Evolutionary conservation across 2,797 vertebrate genomes (phyloP).

Genomic region (Enteromius afrohamiltoni): DNA sequence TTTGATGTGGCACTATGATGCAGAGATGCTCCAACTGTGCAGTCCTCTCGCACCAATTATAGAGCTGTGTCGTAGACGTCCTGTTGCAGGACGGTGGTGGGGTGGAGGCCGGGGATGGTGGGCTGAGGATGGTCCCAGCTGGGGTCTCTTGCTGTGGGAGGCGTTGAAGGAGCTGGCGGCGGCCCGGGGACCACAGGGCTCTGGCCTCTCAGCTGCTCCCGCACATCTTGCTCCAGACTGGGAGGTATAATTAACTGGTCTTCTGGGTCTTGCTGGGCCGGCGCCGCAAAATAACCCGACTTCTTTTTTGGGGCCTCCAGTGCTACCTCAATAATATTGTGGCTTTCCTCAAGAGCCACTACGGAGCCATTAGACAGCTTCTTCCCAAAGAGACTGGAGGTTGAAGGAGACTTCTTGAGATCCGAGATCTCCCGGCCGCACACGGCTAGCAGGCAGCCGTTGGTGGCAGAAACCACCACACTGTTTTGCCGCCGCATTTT

Average conservation of each 20-base stretch:
- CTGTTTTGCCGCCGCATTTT: slow-evolving; percentile 87
- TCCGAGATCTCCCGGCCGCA: slow-evolving; percentile 86
- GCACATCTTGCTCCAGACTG: slow-evolving; percentile 91
- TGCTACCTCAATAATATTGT: slow-evolving; percentile 95
- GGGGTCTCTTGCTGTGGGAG: slow-evolving; percentile 71
- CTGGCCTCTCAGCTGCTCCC: slow-evolving; percentile 89
- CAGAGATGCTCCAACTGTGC: slow-evolving; percentile 54
- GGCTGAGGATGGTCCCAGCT: slow-evolving; percentile 77
- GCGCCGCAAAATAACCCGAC: slow-evolving; percentile 95
- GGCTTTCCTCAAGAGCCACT: slow-evolving; percentile 91
- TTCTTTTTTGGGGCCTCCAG: slow-evolving; percentile 95
- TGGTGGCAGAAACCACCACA: slow-evolving; percentile 85
- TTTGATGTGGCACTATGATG: slow-evolving; percentile 66
- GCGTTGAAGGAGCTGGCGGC: slow-evolving; percentile 67
- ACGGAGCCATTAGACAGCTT: slow-evolving; percentile 96
- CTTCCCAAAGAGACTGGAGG: slow-evolving; percentile 90
- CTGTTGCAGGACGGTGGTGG: slow-evolving; percentile 69
- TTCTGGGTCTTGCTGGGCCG: slow-evolving; percentile 93
- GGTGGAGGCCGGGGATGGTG: slow-evolving; percentile 62
- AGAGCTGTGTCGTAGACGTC: slow-evolving; percentile 97
- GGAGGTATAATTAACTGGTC: slow-evolving; percentile 93
- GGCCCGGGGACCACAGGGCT: slow-evolving; percentile 71
- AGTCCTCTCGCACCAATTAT: slow-evolving; percentile 69
- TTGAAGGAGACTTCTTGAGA: slow-evolving; percentile 91
- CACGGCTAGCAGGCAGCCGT: slow-evolving; percentile 81